These are phyloP conservation scores for Aricia artaxerxes DNA, from an alignment of 2,888 invertebrate genomes.

Conservation along the genomic window DNA sequence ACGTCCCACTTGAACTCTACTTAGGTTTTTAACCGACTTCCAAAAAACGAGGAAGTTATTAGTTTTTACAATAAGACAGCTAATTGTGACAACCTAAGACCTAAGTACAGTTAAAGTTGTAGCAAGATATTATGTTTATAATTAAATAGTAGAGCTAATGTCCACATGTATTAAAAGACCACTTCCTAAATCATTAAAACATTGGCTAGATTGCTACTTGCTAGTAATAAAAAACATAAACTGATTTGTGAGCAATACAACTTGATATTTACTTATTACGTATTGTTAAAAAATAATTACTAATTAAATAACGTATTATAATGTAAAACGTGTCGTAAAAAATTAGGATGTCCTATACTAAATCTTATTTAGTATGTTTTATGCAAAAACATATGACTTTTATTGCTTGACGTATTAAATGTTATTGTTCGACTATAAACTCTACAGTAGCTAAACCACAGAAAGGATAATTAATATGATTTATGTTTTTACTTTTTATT, in stretches of 20 bases:
- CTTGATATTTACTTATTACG: neutral
- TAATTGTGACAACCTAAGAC: too few relatives aligned
- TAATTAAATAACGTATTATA: slow-evolving; percentile 5
- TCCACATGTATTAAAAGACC: too few relatives aligned
- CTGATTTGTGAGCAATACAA: neutral
- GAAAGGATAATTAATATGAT: neutral
- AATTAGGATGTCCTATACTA: neutral
- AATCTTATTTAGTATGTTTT: neutral
- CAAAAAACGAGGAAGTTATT: too few relatives aligned
- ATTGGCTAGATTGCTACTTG: neutral
- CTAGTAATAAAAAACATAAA: slow-evolving; percentile 17
- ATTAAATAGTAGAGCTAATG: too few relatives aligned
- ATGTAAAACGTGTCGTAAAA: neutral
- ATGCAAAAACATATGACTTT: slow-evolving; percentile 5
- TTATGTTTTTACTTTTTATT: slow-evolving; percentile 17
- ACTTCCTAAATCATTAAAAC: too few relatives aligned
- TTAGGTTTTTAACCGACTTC: too few relatives aligned
- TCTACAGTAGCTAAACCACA: neutral
- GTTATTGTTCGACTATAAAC: neutral
- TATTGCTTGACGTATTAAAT: neutral
- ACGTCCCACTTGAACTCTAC: too few relatives aligned
- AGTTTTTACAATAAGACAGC: too few relatives aligned
- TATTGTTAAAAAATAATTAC: slow-evolving; percentile 4
- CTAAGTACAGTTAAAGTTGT: too few relatives aligned
- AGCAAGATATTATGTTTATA: too few relatives aligned